These are phyloP conservation scores for Xylota segnis DNA, from an alignment of 2,888 invertebrate species.

Conservation along the genomic window DNA sequence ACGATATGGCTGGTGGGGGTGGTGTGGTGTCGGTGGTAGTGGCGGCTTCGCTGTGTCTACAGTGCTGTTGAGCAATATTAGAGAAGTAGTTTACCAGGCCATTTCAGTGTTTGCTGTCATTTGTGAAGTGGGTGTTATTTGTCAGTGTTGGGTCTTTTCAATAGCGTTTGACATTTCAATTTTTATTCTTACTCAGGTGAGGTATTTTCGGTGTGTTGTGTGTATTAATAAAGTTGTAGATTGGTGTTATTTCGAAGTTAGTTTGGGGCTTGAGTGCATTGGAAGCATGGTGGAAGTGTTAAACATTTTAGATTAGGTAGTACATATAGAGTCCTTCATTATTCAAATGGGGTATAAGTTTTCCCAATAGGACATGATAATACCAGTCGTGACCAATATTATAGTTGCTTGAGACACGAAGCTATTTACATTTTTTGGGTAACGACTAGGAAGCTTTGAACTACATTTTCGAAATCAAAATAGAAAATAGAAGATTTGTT, in stretches of 20 bases:
- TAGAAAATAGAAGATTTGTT: too few relatives aligned
- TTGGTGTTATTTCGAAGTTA: neutral
- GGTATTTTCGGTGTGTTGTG: neutral
- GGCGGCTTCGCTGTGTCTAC: neutral
- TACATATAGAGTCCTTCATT: too few relatives aligned
- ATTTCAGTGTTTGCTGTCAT: slow-evolving; percentile 21
- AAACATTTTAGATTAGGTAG: too few relatives aligned
- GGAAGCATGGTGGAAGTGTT: too few relatives aligned
- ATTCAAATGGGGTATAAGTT: too few relatives aligned
- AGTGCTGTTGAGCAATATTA: neutral
- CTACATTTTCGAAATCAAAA: too few relatives aligned
- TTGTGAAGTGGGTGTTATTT: slow-evolving; percentile 30
- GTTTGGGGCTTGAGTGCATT: neutral
- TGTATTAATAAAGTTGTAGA: neutral
- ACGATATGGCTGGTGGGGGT: slow-evolving; percentile 19
- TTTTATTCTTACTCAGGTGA: neutral
- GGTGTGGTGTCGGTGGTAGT: neutral
- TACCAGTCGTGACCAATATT: too few relatives aligned
- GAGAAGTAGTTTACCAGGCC: slow-evolving; percentile 28
- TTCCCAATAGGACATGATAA: too few relatives aligned
- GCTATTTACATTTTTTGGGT: too few relatives aligned
- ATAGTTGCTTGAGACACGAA: too few relatives aligned
- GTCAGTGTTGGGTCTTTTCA: neutral
- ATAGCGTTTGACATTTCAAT: slow-evolving; percentile 20
- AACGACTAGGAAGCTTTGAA: too few relatives aligned